Conservation (phyloP, 23 tunicate species). For the Diplosoma virens region DNA sequence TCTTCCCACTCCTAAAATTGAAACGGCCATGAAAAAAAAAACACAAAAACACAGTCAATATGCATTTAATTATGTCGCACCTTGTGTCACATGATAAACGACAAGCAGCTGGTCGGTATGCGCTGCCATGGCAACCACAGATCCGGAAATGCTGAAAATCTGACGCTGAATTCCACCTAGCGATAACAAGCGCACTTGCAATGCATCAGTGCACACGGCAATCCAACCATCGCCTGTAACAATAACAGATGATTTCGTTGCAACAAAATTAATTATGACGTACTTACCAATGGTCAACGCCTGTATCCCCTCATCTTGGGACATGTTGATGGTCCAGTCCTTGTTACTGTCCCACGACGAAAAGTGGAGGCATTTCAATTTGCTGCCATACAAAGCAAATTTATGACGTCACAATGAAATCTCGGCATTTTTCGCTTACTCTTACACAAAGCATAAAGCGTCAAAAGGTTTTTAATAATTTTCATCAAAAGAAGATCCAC, state of each 20-base stretch:
- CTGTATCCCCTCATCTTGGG: conserved; percentile 77
- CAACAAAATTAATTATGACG: not conserved
- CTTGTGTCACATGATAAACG: conserved; percentile 81
- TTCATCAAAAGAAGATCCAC: too few relatives aligned
- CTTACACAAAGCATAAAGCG: too few relatives aligned
- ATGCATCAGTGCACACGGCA: conserved; percentile 74
- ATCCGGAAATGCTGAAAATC: conserved; percentile 84
- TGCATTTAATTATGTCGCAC: not conserved
- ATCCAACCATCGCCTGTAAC: conserved; percentile 76
- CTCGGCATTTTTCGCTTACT: too few relatives aligned
- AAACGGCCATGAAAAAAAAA: not conserved
- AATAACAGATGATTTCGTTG: not conserved
- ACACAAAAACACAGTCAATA: not conserved
- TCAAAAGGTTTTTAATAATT: too few relatives aligned
- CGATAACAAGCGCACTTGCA: conserved; percentile 71
- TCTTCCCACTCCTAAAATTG: conserved; percentile 55
- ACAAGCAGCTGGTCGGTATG: conserved; percentile 82
- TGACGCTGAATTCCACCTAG: conserved; percentile 84
- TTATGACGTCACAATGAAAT: too few relatives aligned
- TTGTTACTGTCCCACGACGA: conserved; percentile 95
- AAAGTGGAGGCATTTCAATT: conserved; percentile 69
- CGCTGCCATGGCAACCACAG: conserved; percentile 87
- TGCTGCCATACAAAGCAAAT: conserved; percentile 50
- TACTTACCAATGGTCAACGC: conserved; percentile 58
- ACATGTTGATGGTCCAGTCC: conserved; percentile 86